Base-by-base conservation (phyloP, 1,140 invertebrate genomes). In the Lucilia cuprina region DNA sequence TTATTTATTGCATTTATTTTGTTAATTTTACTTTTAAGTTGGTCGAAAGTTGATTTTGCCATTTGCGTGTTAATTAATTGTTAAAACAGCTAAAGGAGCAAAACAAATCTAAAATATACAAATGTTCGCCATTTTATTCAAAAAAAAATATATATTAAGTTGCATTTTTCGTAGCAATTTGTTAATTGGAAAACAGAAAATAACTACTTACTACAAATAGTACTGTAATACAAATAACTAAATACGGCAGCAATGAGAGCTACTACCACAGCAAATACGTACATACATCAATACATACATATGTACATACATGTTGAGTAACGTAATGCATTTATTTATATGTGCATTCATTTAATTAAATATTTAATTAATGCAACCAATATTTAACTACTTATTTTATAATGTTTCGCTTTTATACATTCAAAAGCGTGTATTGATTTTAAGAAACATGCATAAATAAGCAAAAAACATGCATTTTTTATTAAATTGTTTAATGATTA, bases 1-100 rank as follows among this genome's bases (percentile, higher is more conserved):
- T 30, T 30, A 30, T 30, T 30, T 30, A 30, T 30, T 30, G 25
- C 25, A 30, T 30, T 30, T 30, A 30, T 30, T 30, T 30, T 30
- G 25, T 30, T 25, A 10, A 21, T 21, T 70, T 80, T 50, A 78
- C 25, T 30, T 25, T 50, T 47, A n/a, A 47, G 19, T 19, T 49
- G 35, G n/a, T 47, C 5, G 77, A 80, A 80, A 80, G 41, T 80
- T 25, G 77, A 12, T 41, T 35, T 80, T 19, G 13, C 77, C 77
- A 80, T 50, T 80, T 80, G 77, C 77, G 77, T 49, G 47, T 80
- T 80, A 80, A 80, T 50, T 80, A 21, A 19, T 80, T 17, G n/a
- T 21, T 50, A 50, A 25, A 80, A 21, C 21, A 25, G 0, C 21
- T 19, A 70, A 21, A 55, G 41, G 41, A 41, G 41, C 41, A 41